phyloP scores from a whole-genome alignment of 2,113 vertebrate genomes.

The Hyperoodon ampullatus region DNA sequence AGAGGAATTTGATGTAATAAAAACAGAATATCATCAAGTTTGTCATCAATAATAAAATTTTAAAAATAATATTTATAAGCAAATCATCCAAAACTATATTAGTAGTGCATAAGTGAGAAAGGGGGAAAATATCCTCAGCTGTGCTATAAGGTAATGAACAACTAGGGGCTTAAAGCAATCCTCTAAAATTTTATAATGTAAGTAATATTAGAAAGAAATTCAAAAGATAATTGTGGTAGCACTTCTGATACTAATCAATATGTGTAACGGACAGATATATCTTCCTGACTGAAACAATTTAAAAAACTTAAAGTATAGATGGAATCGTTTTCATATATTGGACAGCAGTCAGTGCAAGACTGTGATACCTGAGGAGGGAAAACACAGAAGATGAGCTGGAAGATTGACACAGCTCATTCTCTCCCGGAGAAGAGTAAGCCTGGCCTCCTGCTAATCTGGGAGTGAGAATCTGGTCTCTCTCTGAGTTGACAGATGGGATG shows the following conservation, averaged over 20 bases:
- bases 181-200: slow-evolving; percentile 55
- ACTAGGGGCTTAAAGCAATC: neutral
- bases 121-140: slow-evolving; percentile 50
- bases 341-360: neutral
- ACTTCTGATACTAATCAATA: neutral
- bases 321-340: neutral
- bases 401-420: neutral
- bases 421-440: neutral
- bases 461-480: neutral
- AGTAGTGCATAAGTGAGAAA: slow-evolving; percentile 39
- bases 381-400: neutral
- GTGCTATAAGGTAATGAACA: neutral
- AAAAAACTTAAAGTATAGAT: neutral
- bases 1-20: neutral
- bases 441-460: neutral
- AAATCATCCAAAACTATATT: neutral
- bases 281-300: neutral
- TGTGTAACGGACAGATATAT: neutral
- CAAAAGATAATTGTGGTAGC: slow-evolving; percentile 9
- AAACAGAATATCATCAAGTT: neutral
- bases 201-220: neutral
- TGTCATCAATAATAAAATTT: slow-evolving; percentile 39
- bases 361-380: neutral
- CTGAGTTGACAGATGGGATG: neutral
- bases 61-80: neutral